A percentile compares a stretch with the other conserved stretches of the same genome.
Evolutionary conservation across 2,888 invertebrate genomes (phyloP).

Genomic region (Ornithoptera alexandrae): DNA sequence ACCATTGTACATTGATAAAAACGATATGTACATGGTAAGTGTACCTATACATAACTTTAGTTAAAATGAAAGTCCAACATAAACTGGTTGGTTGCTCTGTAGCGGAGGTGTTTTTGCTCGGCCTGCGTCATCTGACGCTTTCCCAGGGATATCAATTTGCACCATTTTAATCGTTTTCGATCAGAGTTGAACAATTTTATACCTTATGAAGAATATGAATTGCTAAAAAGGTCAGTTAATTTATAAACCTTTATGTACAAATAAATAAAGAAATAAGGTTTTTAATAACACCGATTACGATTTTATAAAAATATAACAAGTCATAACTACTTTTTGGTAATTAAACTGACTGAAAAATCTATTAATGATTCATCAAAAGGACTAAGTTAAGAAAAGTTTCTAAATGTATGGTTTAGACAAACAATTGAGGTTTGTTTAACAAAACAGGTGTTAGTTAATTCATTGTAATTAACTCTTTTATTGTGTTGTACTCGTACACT

Average conservation of each 20-base stretch:
- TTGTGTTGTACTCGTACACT: background rate
- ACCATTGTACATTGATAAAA: constrained; percentile 1
- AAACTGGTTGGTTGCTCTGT: constrained; percentile 26
- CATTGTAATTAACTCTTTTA: background rate
- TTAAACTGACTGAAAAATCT: background rate
- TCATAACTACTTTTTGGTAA: background rate
- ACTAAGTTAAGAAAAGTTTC: background rate
- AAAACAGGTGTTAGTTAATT: background rate
- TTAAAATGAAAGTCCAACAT: constrained; percentile 28
- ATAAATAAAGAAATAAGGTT: background rate
- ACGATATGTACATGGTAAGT: background rate
- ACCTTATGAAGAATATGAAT: constrained; percentile 42
- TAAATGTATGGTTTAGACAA: background rate
- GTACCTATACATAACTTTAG: constrained; percentile 13
- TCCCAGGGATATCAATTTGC: constrained; percentile 69
- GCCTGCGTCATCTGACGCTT: constrained; percentile 55
- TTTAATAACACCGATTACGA: no score
- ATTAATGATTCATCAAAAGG: background rate
- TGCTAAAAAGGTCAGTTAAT: constrained; percentile 36
- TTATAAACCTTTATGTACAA: background rate
- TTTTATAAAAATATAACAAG: no score
- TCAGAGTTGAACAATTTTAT: constrained; percentile 47
- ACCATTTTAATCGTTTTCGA: constrained; percentile 62
- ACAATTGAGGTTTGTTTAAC: background rate
- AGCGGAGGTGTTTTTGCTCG: constrained; percentile 38